Conservation (phyloP, 2,888 invertebrate genomes). For the Embidobia sp. region DNA sequence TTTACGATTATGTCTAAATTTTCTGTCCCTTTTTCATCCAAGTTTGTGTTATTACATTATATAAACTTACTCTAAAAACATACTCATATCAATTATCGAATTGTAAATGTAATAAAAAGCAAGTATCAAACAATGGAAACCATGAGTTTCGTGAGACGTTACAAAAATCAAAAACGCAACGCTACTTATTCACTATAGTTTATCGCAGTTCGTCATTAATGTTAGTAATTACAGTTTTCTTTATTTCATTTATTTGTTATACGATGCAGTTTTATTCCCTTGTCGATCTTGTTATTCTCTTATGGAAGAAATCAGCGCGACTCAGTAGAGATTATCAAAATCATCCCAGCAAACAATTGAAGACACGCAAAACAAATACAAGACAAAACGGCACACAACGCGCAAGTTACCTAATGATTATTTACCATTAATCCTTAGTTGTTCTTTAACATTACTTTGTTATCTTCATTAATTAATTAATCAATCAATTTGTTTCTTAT, state of each 20-base stretch:
- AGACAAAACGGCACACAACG: slow-evolving; percentile 32
- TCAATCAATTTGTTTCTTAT: slow-evolving; percentile 30
- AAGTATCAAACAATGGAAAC: slow-evolving; percentile 61
- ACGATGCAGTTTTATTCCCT: slow-evolving; percentile 35
- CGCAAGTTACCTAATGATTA: slow-evolving; percentile 33
- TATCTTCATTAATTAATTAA: slow-evolving; percentile 12
- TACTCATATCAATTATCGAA: slow-evolving; percentile 55
- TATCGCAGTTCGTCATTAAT: slow-evolving; percentile 60
- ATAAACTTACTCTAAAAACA: slow-evolving; percentile 61
- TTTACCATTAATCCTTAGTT: slow-evolving; percentile 6
- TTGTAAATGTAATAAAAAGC: slow-evolving; percentile 64
- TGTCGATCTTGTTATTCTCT: slow-evolving; percentile 32
- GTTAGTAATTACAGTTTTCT: slow-evolving; percentile 54
- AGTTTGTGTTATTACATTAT: slow-evolving; percentile 52
- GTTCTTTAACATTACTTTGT: slow-evolving; percentile 9
- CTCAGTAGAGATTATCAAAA: slow-evolving; percentile 42
- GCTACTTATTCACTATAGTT: slow-evolving; percentile 58
- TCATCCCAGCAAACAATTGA: slow-evolving; percentile 54
- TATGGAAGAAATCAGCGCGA: slow-evolving; percentile 48
- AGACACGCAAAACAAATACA: slow-evolving; percentile 46
- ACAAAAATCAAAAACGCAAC: slow-evolving; percentile 57
- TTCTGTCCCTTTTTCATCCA: slow-evolving; percentile 46
- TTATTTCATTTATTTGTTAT: slow-evolving; percentile 39
- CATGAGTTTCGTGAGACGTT: slow-evolving; percentile 47
- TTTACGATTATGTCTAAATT: slow-evolving; percentile 54